phyloP scores from a whole-genome alignment of 1,140 invertebrate species.

The Halictus rubicundus region DNA sequence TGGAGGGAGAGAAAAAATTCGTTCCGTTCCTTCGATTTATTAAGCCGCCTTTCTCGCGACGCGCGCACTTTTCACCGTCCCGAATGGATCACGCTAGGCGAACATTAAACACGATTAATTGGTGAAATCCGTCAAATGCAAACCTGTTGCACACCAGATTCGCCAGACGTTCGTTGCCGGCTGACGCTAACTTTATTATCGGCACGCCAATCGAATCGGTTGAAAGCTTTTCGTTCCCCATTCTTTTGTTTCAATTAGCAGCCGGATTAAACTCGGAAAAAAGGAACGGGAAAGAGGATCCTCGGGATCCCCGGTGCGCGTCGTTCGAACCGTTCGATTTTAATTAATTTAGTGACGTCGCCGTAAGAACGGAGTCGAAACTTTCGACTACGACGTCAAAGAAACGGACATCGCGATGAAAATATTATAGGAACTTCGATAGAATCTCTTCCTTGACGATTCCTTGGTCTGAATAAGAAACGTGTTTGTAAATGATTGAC shows the following conservation, averaged over 20 bases:
- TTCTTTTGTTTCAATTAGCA: too few species aligned
- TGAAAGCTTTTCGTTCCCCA: not conserved
- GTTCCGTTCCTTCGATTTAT: not conserved
- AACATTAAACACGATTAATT: conserved; percentile 29
- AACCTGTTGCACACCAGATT: conserved; percentile 18
- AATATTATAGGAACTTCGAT: too few species aligned
- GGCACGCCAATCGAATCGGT: not conserved
- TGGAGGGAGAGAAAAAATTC: conserved; percentile 1
- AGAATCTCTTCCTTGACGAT: too few species aligned
- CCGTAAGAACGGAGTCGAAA: too few species aligned
- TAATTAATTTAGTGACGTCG: too few species aligned
- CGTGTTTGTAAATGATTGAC: too few species aligned
- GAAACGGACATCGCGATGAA: too few species aligned
- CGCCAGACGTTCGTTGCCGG: not conserved
- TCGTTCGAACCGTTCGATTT: too few species aligned
- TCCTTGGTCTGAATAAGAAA: too few species aligned
- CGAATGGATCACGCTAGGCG: not conserved
- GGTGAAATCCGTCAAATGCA: conserved; percentile 25
- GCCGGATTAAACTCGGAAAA: not conserved
- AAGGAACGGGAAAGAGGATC: not conserved
- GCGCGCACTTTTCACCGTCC: not conserved
- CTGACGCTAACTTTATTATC: not conserved
- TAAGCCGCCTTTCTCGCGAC: not conserved
- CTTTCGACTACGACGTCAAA: too few species aligned
- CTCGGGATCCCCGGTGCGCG: too few species aligned